Evolutionary conservation across 2,113 vertebrate species (phyloP).

Genomic region (Notarius lentiginosus): DNA sequence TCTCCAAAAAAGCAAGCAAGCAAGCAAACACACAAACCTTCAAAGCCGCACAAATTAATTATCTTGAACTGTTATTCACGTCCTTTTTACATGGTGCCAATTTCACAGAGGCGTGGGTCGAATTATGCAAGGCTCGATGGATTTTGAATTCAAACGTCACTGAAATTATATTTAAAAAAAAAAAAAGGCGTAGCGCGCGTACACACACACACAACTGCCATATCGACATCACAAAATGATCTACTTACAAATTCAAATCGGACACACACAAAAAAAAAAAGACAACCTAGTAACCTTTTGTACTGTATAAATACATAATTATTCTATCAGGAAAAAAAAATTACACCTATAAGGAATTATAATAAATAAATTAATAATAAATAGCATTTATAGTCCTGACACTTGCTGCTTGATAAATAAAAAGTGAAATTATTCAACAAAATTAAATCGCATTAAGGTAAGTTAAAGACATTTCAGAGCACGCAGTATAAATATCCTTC

Average conservation of each 20-base stretch:
- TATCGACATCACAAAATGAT: background rate
- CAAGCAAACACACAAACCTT: background rate
- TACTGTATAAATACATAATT: background rate
- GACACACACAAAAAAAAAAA: background rate
- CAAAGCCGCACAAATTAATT: background rate
- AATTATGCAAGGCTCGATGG: background rate
- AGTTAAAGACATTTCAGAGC: background rate
- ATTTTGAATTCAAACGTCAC: background rate
- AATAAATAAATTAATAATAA: constrained; percentile 6
- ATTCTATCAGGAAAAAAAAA: background rate
- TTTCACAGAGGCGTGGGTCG: background rate
- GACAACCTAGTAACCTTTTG: background rate
- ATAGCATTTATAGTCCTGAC: background rate
- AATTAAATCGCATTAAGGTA: too few relatives aligned
- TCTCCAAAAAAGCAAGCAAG: background rate
- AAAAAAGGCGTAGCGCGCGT: too few relatives aligned
- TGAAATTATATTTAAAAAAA: background rate
- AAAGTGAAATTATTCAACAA: too few relatives aligned
- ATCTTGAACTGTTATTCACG: background rate
- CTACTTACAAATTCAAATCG: background rate
- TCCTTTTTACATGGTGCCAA: background rate
- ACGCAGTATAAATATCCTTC: background rate
- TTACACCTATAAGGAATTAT: background rate
- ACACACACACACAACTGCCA: background rate
- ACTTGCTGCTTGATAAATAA: background rate